These are phyloP conservation scores for Pyrocephalus nanus DNA, from an alignment of 2,797 vertebrate species.

Conservation along the genomic window DNA sequence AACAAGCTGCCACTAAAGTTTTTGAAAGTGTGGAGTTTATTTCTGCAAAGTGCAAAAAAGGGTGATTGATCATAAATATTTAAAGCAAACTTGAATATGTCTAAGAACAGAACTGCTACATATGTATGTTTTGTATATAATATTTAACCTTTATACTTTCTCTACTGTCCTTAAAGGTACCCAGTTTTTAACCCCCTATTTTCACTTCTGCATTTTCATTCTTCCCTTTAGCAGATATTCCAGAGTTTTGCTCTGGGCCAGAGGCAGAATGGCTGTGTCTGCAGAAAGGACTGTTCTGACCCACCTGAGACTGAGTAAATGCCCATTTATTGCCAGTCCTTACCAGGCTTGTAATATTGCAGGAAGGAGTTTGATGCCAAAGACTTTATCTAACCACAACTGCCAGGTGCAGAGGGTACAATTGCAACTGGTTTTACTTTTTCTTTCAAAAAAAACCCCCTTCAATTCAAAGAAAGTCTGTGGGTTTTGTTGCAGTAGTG, in stretches of 20 bases:
- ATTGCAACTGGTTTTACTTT: not conserved
- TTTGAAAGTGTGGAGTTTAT: not conserved
- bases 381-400: not conserved
- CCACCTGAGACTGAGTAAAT: not conserved
- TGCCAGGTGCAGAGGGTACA: not conserved
- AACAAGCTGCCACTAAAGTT: constrained; percentile 4
- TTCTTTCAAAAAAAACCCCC: not conserved
- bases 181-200: not conserved
- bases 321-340: not conserved
- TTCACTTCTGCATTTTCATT: not conserved
- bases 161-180: not conserved
- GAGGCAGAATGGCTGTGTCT: not conserved
- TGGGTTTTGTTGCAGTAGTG: not conserved
- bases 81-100: constrained; percentile 6
- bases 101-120: not conserved
- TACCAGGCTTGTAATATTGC: not conserved
- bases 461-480: not conserved
- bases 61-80: not conserved
- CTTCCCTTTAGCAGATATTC: not conserved
- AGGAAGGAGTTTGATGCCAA: not conserved
- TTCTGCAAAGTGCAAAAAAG: constrained; percentile 17
- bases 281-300: not conserved
- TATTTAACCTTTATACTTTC: constrained; percentile 2
- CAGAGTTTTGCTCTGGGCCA: not conserved
- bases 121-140: not conserved